Base-by-base conservation (phyloP, 2,113 vertebrate genomes). In the Ovis canadensis region DNA sequence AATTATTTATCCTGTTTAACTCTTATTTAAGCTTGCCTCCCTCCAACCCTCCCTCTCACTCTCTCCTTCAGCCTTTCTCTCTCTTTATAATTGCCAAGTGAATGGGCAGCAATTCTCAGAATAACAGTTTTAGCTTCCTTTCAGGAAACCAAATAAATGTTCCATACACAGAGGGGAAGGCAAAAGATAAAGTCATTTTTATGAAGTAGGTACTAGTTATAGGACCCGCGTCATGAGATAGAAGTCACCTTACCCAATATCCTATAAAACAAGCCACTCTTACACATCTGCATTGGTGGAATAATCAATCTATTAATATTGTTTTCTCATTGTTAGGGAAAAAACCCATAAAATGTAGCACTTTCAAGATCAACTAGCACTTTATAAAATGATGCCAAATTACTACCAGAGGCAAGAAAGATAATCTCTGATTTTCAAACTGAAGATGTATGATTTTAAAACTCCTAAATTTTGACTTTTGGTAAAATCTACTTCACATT, bases 361-460 rank as follows among this genome's bases (percentile, higher is more conserved):
- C 7, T 86, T 96, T 89, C 33, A 89, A 81, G 71, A 80, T 74
- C 33, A 43, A 88, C 25, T 29, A 88, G 48, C 12, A 87, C 64
- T 91, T 96, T 96, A 36, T 84, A 74, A 93, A 96, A 93, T 55
- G 23, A 71, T 88, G 29, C 31, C 59, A 48, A 94, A 90, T 94
- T 54, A 92, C 62, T 54, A 80, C 17, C 27, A 86, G 40, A 88
- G 33, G 29, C n/a, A 36, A 95, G 55, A 92, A 92, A 43, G 33
- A 82, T 71, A 62, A 52, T 50, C 43, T 96, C 40, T 92, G 31
- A 40, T 87, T 94, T 93, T 94, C 40, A 77, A 81, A 54, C 45
- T 7, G 25, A 96, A 60, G 19, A 82, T 54, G 48, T 93, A 25
- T 91, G 31, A 40, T 94, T 93, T 94, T 54, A 78, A 82, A 86